These are phyloP conservation scores for Machimus rusticus DNA, from an alignment of 2,888 invertebrate species.

Conservation along the genomic window DNA sequence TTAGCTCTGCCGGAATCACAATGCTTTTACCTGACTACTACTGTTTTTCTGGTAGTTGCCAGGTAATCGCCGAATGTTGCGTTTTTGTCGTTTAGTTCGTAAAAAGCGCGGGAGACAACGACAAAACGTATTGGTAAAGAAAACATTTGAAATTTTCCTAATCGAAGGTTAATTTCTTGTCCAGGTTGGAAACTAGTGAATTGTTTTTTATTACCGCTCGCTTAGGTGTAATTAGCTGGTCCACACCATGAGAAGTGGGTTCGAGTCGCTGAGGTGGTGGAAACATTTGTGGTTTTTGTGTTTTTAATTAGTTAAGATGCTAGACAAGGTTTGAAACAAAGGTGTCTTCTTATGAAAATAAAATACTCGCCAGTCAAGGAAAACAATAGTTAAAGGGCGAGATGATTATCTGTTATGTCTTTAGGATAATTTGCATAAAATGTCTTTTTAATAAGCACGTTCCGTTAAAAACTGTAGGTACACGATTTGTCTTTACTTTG, in stretches of 20 bases:
- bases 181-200: neutral
- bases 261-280: neutral
- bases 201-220: neutral
- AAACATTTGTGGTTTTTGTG: neutral
- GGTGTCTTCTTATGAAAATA: neutral
- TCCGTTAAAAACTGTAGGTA: neutral
- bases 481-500: neutral
- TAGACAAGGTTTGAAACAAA: neutral
- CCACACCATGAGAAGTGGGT: neutral
- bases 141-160: neutral
- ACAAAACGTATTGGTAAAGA: neutral
- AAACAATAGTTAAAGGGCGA: neutral
- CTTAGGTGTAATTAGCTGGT: neutral
- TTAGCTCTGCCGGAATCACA: neutral
- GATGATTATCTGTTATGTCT: neutral
- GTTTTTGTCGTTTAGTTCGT: neutral
- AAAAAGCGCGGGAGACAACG: neutral
- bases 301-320: neutral
- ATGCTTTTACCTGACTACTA: neutral
- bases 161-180: conserved; percentile 15
- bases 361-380: neutral
- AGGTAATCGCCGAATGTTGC: neutral
- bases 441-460: neutral
- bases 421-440: neutral
- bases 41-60: neutral